These are phyloP conservation scores for Aurelia aurita DNA, from an alignment of 30 jellyfish, hydroid and myxozoan genomes.

Conservation along the genomic window DNA sequence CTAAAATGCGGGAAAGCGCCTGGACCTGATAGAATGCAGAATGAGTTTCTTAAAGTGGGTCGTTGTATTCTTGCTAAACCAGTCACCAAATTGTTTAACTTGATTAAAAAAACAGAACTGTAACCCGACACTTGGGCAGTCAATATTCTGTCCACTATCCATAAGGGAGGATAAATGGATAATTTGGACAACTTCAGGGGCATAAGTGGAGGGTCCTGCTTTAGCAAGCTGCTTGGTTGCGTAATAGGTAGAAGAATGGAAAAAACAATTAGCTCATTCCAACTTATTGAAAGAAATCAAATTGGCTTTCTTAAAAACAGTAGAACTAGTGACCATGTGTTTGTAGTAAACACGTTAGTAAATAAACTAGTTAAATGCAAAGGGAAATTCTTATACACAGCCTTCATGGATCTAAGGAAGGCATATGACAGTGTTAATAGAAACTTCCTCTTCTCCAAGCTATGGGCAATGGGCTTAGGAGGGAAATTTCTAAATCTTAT, in stretches of 20 bases:
- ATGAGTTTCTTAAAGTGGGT: conserved; percentile 4
- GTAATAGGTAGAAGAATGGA: background rate
- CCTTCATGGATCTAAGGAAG: background rate
- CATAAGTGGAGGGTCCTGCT: conserved; percentile 14
- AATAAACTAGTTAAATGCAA: background rate
- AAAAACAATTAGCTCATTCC: background rate
- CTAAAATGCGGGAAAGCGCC: no score
- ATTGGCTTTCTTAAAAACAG: conserved; percentile 2
- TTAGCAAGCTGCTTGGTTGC: background rate
- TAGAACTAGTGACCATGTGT: background rate
- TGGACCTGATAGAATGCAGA: background rate
- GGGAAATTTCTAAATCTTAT: background rate
- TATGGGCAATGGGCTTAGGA: background rate
- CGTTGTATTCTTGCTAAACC: background rate
- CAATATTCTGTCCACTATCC: background rate
- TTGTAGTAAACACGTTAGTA: background rate
- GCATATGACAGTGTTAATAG: background rate
- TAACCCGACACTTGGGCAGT: conserved; percentile 27
- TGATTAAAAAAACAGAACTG: background rate
- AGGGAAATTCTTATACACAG: background rate
- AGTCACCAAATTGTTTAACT: background rate
- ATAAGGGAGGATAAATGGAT: conserved; percentile 1
- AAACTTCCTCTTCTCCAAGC: background rate
- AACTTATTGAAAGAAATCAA: background rate
- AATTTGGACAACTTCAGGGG: conserved; percentile 25